phyloP scores from a whole-genome alignment of 2,113 vertebrate species.

The Agapornis roseicollis region DNA sequence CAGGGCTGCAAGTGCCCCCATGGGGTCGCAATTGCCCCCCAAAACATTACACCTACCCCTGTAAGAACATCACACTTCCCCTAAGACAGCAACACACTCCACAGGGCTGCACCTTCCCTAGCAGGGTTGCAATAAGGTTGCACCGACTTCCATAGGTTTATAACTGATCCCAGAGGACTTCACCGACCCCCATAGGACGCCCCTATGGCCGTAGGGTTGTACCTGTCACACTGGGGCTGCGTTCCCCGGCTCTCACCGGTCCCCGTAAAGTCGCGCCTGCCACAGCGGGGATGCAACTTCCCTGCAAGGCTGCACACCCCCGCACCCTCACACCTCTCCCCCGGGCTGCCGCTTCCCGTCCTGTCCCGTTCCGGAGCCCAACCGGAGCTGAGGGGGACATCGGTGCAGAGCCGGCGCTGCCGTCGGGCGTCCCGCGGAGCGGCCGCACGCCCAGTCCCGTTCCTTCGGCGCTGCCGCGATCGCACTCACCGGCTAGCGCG shows the following conservation, averaged over 20 bases:
- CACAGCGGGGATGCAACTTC: background rate
- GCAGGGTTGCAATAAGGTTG: rapidly evolving
- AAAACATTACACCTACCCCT: background rate
- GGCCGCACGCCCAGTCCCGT: background rate
- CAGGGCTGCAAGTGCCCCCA: background rate
- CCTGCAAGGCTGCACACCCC: rapidly evolving
- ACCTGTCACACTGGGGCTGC: background rate
- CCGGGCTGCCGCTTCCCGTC: background rate
- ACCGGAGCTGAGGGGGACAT: background rate
- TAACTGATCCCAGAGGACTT: rapidly evolving
- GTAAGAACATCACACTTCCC: background rate
- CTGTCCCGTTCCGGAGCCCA: background rate
- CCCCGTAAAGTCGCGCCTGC: background rate
- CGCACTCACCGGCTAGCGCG: constrained; percentile 87
- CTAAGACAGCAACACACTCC: background rate
- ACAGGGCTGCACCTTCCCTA: background rate
- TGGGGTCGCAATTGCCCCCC: background rate
- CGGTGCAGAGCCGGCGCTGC: background rate
- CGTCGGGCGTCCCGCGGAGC: background rate
- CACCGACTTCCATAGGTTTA: background rate
- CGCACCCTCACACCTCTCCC: no score
- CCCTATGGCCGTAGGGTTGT: rapidly evolving
- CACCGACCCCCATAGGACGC: background rate
- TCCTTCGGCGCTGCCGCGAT: background rate
- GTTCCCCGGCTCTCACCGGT: background rate